Evolutionary conservation across 2,113 vertebrate genomes (phyloP), one percentile per base, ranked within the genome.

Genomic region (Bolborhynchus lineola): DNA sequence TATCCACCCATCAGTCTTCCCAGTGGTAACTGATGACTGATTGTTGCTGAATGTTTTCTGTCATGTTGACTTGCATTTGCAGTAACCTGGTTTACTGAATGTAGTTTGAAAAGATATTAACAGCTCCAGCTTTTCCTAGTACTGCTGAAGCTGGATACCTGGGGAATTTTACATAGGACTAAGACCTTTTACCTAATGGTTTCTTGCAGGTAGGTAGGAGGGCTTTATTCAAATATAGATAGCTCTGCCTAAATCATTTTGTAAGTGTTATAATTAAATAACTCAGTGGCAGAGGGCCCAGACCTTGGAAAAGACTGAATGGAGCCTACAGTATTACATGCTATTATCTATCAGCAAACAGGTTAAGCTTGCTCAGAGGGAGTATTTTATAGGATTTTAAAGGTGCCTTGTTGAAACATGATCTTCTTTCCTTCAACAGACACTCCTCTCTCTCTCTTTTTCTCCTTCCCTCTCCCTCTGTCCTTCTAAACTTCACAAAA

Each of bases 351-450:
- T 95, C 92, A 93, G 92, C 95, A 97, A 97, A 97, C 97, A 98
- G 97, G 96, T 97, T 96, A 93, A 93, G 93, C 97, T 96, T 88
- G 96, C 95, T 97, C 86, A 70, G 71, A 93, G 95, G 92, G 94
- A 97, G 76, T 87, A 76, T 95, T 97, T 95, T 96, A 90, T n/a
- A 82, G 95, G 95, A 95, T 93, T 96, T 97, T 97, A 91, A 96
- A 97, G 96, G 95, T 90, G 69, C 94, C 78, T 90, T 97, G 96
- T 97, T 97, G 97, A 95, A 97, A 98, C 96, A 96, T 85, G 97
- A 97, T 97, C 92, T 69, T 92, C 85, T 92, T 96, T 91, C 63
- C 90, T 95, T 94, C 74, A 90, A 37, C 90, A 90, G 95, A 78
- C 79, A 31, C 59, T 92, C 41, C 37, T 24, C 29, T 70, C 86